Base-by-base conservation (phyloP, 2,113 vertebrate genomes). In the Dipodomys ordii region DNA sequence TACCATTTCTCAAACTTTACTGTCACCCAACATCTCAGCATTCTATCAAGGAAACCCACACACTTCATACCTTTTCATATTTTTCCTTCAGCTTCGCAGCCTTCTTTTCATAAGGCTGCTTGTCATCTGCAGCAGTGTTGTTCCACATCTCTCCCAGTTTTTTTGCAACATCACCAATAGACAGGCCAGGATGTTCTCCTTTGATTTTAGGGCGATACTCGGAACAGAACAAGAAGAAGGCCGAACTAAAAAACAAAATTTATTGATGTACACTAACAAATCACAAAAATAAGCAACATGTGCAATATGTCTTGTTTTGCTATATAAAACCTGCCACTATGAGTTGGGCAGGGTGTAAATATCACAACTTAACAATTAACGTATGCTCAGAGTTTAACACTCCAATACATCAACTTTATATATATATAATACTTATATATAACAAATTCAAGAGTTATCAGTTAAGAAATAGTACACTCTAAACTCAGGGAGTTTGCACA, bases 71-170 rank as follows among this genome's bases (percentile, higher is more conserved):
- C 99, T 99, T 99, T 98, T 99, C 99, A 1, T 99, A 99, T 60
- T 99, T 99, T 95, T 99, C 99, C 98, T 99, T 99, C 98, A 99
- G 98, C 95, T 99, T 99, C 23, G 99, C 98, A 64, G 99, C 99
- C 97, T 99, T 99, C 97, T 99, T 99, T 88, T 99, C 99, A 0
- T 99, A 99, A 7, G 99, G 99, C 98, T 99, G 98, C 98, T 99
- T 99, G 72, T 99, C 98, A 72, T 99, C 99, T 78, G 98, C 98
- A 94, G 99, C 94, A 0, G 98, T 99, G 96, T 98, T 98, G 97
- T 99, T 99, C 99, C 99, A 99, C 99, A 99, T 99, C 96, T 99
- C 99, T 88, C 99, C 99, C 95, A 99, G 96, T 93, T 99, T 99
- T 98, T 99, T 99, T 53, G 99, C 99, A 0, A 99, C 99, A 95